Conservation (phyloP, 2,888 invertebrate genomes). For the Perizoma flavofasciatum region DNA sequence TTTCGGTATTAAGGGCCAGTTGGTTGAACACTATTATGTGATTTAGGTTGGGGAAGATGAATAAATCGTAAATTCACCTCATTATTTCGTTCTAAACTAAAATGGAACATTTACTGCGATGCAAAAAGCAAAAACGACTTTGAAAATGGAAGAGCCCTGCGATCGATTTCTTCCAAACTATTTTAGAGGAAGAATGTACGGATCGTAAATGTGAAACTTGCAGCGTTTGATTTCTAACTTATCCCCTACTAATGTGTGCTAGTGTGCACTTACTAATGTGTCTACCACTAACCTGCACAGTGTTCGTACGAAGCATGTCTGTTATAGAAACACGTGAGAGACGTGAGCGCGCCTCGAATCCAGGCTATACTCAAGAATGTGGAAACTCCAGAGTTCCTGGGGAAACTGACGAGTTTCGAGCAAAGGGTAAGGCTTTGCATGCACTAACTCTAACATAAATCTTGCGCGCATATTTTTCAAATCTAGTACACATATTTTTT, state of each 20-base stretch:
- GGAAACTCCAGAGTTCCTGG: constrained; percentile 75
- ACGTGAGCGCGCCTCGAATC: constrained; percentile 62
- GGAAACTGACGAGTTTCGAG: constrained; percentile 75
- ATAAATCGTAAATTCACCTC: not conserved
- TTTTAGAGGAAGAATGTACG: no score
- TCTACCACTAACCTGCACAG: constrained; percentile 58
- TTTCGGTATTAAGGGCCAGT: constrained; percentile 14
- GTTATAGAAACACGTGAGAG: constrained; percentile 74
- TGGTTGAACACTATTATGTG: not conserved
- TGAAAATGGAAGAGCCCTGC: no score
- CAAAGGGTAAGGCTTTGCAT: constrained; percentile 76
- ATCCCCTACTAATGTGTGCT: constrained; percentile 13
- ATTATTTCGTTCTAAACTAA: not conserved
- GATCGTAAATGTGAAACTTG: no score
- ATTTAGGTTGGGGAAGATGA: not conserved
- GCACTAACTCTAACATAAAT: constrained; percentile 26
- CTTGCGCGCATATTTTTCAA: constrained; percentile 1
- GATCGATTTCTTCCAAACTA: no score
- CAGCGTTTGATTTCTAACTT: constrained; percentile 31
- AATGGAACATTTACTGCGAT: not conserved
- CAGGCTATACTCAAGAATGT: constrained; percentile 66
- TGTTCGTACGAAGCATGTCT: constrained; percentile 72
- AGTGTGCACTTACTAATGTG: constrained; percentile 20
- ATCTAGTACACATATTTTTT: not conserved
- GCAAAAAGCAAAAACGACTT: no score